Evolutionary conservation across 2,888 invertebrate genomes (phyloP), one percentile per base, ranked within the genome.

Genomic region (Orchesella flavescens): DNA sequence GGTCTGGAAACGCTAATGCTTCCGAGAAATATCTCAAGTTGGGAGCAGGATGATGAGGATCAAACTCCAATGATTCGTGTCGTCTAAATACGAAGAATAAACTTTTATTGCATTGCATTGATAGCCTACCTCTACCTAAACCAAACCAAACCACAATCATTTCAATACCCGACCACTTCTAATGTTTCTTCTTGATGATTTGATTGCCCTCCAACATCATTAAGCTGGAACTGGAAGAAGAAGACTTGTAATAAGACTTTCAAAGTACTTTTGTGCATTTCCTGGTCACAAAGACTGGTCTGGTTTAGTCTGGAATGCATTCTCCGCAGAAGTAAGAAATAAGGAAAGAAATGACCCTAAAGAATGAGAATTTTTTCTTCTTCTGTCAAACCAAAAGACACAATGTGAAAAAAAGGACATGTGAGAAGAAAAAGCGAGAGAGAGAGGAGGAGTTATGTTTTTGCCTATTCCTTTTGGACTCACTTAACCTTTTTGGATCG

Each of bases 401-500:
- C 61, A n/a, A 24, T 13, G 61, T 61, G 69, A 69, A 69, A 34
- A 61, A 17, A 1, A 61, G 13, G 13, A 12, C 13, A 17, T 61
- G 7, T n/a, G 19, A 44, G 9, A 9, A 24, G 24, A 49, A 24
- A 49, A 61, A 74, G 46, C 44, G 5, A 43, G 24, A 75, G 19
- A 34, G 19, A 44, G 19, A 17, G 2, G 66, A 43, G 53, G 68
- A 13, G 49, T 19, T 34, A 21, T 15, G 15, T 76, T 43, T 57
- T 76, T 57, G 10, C 57, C 19, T 19, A 10, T 34, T 34, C 34
- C 34, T 53, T 61, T 71, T 71, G 71, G 71, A 78, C 78, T 78
- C 71, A 49, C 71, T 71, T 78, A 78, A 78, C 78, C 78, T 78
- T 43, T 19, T 17, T 24, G 63, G 69, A 63, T 78, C 21, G 63